Percentiles rank a stretch among this genome's conserved stretches.
phyloP scores from a whole-genome alignment of 1,140 invertebrate genomes.

The Megalonaias nervosa region DNA sequence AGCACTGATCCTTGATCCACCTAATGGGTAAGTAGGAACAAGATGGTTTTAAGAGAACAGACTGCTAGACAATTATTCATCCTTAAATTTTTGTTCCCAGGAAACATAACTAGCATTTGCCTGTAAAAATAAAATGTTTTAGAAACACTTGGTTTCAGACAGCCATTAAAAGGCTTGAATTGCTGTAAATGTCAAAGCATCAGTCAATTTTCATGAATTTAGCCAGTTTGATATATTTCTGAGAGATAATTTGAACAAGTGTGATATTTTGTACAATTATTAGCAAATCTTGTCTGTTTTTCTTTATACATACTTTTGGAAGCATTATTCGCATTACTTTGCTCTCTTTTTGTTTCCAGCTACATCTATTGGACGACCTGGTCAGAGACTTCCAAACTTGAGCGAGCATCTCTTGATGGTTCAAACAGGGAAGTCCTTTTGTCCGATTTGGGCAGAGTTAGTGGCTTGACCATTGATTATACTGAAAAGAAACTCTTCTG shows the following conservation, averaged over 20 bases:
- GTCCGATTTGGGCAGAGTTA: slow-evolving; percentile 75
- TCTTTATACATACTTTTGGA: no score
- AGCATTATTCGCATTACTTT: no score
- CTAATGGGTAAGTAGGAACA: slow-evolving; percentile 79
- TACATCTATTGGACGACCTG: slow-evolving; percentile 98
- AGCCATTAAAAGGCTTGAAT: background rate
- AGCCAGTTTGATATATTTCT: no score
- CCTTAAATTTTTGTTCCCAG: background rate
- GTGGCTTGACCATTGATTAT: slow-evolving; percentile 80
- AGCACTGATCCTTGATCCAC: slow-evolving; percentile 93
- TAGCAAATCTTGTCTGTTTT: no score
- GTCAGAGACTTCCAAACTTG: slow-evolving; percentile 93
- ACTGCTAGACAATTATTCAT: no score
- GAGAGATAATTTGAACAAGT: no score
- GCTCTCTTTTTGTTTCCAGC: slow-evolving; percentile 38
- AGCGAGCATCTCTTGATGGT: slow-evolving; percentile 97
- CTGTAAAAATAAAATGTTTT: background rate
- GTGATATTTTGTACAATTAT: no score
- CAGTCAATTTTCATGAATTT: no score
- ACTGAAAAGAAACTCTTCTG: slow-evolving; percentile 93
- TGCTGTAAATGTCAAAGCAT: background rate
- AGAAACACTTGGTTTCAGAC: background rate
- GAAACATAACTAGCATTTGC: background rate
- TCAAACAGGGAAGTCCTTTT: slow-evolving; percentile 76
- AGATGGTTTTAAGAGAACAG: background rate